Conservation (phyloP, 2,888 invertebrate genomes). For the Ganaspis brasiliensis region DNA sequence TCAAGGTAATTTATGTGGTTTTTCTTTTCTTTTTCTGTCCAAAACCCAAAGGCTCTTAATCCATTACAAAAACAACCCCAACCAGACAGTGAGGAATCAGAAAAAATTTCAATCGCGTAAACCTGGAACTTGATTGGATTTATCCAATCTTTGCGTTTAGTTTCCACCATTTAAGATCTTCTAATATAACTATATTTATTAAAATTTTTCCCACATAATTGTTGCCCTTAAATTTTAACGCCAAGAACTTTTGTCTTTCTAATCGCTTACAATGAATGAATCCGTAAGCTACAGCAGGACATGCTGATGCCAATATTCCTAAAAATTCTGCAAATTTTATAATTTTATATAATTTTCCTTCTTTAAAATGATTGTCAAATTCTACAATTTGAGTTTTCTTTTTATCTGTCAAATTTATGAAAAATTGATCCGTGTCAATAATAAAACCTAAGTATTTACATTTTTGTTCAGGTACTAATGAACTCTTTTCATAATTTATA, state of each 20-base stretch:
- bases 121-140: constrained; percentile 34
- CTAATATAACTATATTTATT: constrained; percentile 17
- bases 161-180: constrained; percentile 49
- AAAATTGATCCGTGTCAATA: constrained; percentile 21
- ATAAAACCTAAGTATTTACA: constrained; percentile 46
- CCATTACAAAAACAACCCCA: constrained; percentile 24
- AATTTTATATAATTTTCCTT: constrained; percentile 46
- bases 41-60: constrained; percentile 35
- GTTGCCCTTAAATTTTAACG: constrained; percentile 35
- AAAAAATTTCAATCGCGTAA: constrained; percentile 49
- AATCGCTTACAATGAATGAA: too few relatives aligned
- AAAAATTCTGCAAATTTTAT: constrained; percentile 51
- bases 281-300: constrained; percentile 57
- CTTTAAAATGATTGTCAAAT: constrained; percentile 27
- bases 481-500: constrained; percentile 49
- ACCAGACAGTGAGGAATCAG: constrained; percentile 52
- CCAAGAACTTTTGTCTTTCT: constrained; percentile 26
- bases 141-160: constrained; percentile 4
- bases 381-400: constrained; percentile 45
- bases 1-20: constrained; percentile 44
- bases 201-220: constrained; percentile 28
- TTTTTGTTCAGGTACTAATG: constrained; percentile 3
- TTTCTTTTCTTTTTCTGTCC: constrained; percentile 19
- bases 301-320: constrained; percentile 47
- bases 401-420: constrained; percentile 42